These are phyloP conservation scores for Sanderia malayensis DNA, from an alignment of 30 jellyfish, hydroid and myxozoan species.

Conservation along the genomic window DNA sequence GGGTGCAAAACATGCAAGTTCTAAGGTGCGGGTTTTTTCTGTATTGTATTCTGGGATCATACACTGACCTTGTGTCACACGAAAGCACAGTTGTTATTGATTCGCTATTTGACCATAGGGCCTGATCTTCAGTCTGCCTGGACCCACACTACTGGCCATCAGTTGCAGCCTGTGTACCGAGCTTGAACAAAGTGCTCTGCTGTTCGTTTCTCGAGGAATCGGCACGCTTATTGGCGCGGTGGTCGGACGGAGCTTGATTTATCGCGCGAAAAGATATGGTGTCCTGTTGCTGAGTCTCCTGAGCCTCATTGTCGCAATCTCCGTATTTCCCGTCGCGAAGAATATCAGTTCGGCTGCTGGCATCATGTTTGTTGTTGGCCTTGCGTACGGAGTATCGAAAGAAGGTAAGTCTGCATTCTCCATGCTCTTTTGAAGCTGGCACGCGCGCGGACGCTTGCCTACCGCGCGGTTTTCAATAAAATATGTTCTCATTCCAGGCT, in stretches of 20 bases:
- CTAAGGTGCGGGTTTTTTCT: background rate
- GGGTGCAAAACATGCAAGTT: background rate
- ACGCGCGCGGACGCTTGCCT: background rate
- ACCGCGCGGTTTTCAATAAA: background rate
- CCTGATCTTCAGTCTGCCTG: slow-evolving; percentile 37
- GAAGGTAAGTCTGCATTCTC: slow-evolving; percentile 36
- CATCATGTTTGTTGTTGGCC: slow-evolving; percentile 37
- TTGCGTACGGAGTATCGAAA: slow-evolving; percentile 30
- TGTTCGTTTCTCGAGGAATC: slow-evolving; percentile 35
- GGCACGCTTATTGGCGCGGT: slow-evolving; percentile 43
- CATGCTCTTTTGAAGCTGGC: background rate
- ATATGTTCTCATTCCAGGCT: slow-evolving; percentile 16
- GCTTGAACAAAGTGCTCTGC: slow-evolving; percentile 17
- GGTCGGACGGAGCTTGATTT: background rate
- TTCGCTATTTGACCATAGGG: slow-evolving; percentile 25
- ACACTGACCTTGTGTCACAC: background rate
- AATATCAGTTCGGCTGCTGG: slow-evolving; percentile 20
- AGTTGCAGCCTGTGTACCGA: slow-evolving; percentile 22
- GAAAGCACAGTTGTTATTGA: background rate
- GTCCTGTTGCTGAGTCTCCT: slow-evolving; percentile 8
- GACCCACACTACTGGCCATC: slow-evolving; percentile 45
- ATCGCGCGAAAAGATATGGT: slow-evolving; percentile 32
- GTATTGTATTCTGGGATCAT: background rate
- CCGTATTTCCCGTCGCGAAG: slow-evolving; percentile 26
- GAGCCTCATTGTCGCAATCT: background rate